phyloP scores from a whole-genome alignment of 2,888 invertebrate species.

The Steinernema scapterisci region DNA sequence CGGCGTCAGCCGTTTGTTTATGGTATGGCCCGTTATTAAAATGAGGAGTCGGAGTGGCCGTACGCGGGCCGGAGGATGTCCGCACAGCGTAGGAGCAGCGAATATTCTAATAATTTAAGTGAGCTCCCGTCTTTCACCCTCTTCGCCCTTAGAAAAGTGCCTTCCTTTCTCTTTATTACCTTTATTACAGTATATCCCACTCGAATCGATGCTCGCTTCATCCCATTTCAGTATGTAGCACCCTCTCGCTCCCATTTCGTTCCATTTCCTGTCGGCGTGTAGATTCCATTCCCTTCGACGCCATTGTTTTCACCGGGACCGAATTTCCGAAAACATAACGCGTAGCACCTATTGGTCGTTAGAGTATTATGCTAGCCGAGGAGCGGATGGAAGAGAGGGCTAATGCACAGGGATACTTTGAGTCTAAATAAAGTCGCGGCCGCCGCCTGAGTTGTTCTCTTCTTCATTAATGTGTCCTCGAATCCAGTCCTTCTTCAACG shows the following conservation, averaged over 20 bases:
- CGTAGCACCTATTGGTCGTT: background rate
- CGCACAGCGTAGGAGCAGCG: too few relatives aligned
- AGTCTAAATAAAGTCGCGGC: background rate
- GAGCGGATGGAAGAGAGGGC: background rate
- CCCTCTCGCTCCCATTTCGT: background rate
- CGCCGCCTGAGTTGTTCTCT: background rate
- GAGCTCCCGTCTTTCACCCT: background rate
- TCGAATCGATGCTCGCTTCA: background rate
- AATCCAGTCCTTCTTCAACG: background rate
- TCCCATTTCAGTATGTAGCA: background rate
- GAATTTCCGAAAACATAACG: background rate
- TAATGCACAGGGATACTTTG: constrained; percentile 1
- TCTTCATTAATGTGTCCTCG: constrained; percentile 10
- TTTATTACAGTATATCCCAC: background rate
- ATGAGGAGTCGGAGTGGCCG: background rate
- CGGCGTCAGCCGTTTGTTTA: background rate
- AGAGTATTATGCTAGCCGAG: too few relatives aligned
- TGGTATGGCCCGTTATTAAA: background rate
- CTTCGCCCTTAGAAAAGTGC: background rate
- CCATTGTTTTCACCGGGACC: background rate
- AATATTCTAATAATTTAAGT: background rate
- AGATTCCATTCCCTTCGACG: background rate
- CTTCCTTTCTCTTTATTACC: background rate
- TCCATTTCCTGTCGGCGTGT: background rate
- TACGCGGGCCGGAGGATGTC: background rate